phyloP scores from a whole-genome alignment of 2,113 vertebrate genomes.

The Toxotes chatareus region DNA sequence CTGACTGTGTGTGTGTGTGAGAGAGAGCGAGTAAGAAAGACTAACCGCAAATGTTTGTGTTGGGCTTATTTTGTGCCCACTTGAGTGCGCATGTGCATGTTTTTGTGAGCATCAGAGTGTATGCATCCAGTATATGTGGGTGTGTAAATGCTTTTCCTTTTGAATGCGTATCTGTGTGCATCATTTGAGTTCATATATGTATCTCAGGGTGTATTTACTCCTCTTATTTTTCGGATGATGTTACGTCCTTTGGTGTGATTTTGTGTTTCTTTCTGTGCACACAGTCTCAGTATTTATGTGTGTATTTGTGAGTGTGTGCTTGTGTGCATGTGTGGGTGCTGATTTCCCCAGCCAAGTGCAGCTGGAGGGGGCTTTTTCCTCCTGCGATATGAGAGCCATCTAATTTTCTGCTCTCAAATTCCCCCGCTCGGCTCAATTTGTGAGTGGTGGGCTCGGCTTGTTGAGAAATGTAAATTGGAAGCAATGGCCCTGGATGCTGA shows the following conservation, averaged over 20 bases:
- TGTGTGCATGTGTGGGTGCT: constrained; percentile 50
- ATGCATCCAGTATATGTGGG: not conserved
- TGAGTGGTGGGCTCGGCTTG: constrained; percentile 82
- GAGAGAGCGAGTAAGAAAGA: constrained; percentile 2
- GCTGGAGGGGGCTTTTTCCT: constrained; percentile 74
- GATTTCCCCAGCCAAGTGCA: constrained; percentile 75
- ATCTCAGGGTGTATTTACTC: constrained; percentile 13
- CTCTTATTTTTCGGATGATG: not conserved
- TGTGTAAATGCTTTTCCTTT: not conserved
- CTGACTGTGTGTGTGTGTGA: constrained; percentile 43
- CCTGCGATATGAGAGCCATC: constrained; percentile 78
- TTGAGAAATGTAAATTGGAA: constrained; percentile 88
- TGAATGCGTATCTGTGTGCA: not conserved
- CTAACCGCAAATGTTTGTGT: constrained; percentile 49
- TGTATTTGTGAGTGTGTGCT: constrained; percentile 24
- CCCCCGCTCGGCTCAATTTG: constrained; percentile 84
- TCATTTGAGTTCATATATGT: constrained; percentile 5
- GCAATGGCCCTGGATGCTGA: constrained; percentile 83
- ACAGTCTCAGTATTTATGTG: constrained; percentile 3
- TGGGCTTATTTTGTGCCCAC: constrained; percentile 25
- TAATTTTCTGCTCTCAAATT: constrained; percentile 88
- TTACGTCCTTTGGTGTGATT: constrained; percentile 5
- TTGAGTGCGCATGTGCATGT: constrained; percentile 1
- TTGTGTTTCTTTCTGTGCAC: not conserved
- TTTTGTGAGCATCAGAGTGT: constrained; percentile 21